Evolutionary conservation across 1,140 invertebrate species (phyloP), one percentile per base, ranked within the genome.

Genomic region (Acromyrmex charruanus): DNA sequence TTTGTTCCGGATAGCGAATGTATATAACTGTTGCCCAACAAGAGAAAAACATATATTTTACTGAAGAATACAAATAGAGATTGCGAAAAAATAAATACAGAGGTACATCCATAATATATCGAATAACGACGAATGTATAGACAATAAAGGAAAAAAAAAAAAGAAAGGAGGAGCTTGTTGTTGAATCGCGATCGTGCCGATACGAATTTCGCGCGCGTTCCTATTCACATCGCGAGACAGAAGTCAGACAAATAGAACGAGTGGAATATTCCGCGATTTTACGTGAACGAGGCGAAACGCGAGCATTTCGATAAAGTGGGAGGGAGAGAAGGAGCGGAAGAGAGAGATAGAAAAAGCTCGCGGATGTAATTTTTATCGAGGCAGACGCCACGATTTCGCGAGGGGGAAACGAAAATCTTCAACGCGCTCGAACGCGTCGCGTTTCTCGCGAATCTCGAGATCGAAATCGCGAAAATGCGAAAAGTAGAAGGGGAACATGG

Each of bases 151-250:
- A 31, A 7, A 12, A n/a, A 21, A 39, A 25, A 44, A 0, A 10
- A 44, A 18, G 49, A 25, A 21, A 68, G 1, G 12, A 25, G 1
- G 7, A 28, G 21, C 61, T 39, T 25, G 4, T 25, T 25, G 4
- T 49, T 10, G 21, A 21, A 14, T 39, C 9, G 25, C 58, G 55
- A 5, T 18, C 53, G 55, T 31, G 21, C 16, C 63, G 31, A 81
- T 81, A 71, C 77, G 6, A 63, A 81, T 82, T 81, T 25, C 88
- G 84, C 88, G 88, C 77, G 77, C 72, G 79, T 77, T 85, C 71
- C 61, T 65, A 35, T 81, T 31, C 35, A 58, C 85, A 55, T 71
- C 31, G n/a, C 55, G 68, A 72, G 63, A 68, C 53, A n/a, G 53
- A 51, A 77, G 51, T 75, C 2, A 21, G 25, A 77, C 58, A 10